phyloP scores from a whole-genome alignment of 2,797 vertebrate species.

The Xenops minutus region DNA sequence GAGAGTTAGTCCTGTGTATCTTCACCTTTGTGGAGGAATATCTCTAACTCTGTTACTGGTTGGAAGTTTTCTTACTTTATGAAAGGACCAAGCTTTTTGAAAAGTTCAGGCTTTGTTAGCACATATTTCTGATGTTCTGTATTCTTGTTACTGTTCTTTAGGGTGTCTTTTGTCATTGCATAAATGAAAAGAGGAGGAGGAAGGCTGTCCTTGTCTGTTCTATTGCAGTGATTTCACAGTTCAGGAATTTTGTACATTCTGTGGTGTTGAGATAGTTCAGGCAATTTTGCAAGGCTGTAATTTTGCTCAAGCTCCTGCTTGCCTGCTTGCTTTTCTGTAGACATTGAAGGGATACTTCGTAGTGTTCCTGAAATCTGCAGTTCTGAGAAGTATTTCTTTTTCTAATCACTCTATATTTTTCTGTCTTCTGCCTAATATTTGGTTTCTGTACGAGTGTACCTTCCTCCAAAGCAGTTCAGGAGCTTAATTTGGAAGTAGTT shows the following conservation, averaged over 20 bases:
- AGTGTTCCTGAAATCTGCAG: neutral
- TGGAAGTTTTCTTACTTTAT: neutral
- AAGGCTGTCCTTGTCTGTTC: neutral
- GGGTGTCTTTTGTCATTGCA: neutral
- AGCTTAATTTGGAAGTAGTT: neutral
- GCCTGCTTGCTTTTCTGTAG: neutral
- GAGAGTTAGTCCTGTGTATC: neutral
- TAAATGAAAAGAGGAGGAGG: neutral
- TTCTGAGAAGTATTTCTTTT: neutral
- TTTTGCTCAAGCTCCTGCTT: neutral
- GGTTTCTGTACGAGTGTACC: neutral
- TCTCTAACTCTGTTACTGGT: neutral
- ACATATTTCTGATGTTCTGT: neutral
- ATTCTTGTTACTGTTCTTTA: neutral
- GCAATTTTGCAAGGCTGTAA: neutral
- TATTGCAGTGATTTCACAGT: neutral
- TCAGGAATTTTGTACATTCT: neutral
- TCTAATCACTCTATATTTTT: neutral
- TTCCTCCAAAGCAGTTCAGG: neutral
- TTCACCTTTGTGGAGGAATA: neutral
- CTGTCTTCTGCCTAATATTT: neutral
- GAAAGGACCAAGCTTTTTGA: neutral
- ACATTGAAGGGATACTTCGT: neutral
- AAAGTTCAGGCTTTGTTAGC: neutral
- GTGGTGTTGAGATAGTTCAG: neutral